Percentiles rank a stretch among this genome's conserved stretches.
Evolutionary conservation across 1,140 invertebrate species (phyloP).

Genomic region (Orius laevigatus): DNA sequence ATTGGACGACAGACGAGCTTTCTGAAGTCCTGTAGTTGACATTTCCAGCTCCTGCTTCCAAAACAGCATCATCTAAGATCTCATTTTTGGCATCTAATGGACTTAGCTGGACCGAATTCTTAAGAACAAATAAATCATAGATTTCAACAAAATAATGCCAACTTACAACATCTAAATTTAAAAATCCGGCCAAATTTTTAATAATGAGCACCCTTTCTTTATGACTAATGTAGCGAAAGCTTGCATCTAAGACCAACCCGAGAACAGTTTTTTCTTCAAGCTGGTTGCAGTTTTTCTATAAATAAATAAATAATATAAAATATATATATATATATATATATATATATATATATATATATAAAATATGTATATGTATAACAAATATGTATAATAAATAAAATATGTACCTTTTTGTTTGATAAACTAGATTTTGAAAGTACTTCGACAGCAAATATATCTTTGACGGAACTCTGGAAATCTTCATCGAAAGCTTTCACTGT

Average conservation of each 20-base stretch:
- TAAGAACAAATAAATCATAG: conserved; percentile 10
- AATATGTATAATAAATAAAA: too few species aligned
- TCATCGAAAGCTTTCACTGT: conserved; percentile 29
- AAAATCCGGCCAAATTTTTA: conserved; percentile 34
- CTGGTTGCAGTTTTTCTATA: conserved; percentile 27
- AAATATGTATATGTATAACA: too few species aligned
- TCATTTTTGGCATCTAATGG: conserved; percentile 26
- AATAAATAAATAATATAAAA: conserved; percentile 1
- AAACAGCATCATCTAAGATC: conserved; percentile 27
- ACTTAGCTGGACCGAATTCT: conserved; percentile 15
- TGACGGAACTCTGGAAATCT: conserved; percentile 26
- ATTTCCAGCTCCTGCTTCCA: conserved; percentile 42
- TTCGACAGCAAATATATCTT: conserved; percentile 38
- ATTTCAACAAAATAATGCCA: conserved; percentile 10
- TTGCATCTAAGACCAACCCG: conserved; percentile 31
- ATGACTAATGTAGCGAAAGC: conserved; percentile 31
- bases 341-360: conserved; percentile 12
- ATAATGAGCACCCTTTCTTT: conserved; percentile 31
- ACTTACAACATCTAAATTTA: conserved; percentile 35
- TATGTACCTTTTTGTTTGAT: neutral
- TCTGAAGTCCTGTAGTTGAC: conserved; percentile 30
- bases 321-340: conserved; percentile 9
- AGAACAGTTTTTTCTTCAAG: conserved; percentile 29
- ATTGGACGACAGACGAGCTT: conserved; percentile 33
- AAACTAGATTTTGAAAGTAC: conserved; percentile 29